phyloP scores from a whole-genome alignment of 1,140 invertebrate species.

The Phymorhynchus buccinoides region DNA sequence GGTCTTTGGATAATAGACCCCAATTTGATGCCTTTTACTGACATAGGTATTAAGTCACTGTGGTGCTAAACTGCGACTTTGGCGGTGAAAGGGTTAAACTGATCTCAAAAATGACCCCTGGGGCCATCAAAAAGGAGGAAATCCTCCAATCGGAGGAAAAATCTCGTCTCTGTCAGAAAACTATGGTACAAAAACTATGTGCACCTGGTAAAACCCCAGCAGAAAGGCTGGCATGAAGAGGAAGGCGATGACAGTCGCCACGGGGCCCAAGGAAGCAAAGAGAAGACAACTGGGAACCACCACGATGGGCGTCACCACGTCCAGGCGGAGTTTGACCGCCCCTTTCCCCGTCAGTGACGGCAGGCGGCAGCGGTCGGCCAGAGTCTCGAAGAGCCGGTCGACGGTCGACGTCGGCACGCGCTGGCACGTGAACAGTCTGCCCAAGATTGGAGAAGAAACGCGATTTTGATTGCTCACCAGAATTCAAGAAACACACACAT shows the following conservation, averaged over 20 bases:
- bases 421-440: slow-evolving; percentile 59
- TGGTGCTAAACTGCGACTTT: too few species aligned
- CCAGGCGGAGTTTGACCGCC: slow-evolving; percentile 60
- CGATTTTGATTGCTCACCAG: neutral
- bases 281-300: slow-evolving; percentile 57
- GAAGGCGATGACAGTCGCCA: slow-evolving; percentile 57
- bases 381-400: slow-evolving; percentile 46
- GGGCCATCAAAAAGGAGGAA: too few species aligned
- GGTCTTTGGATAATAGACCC: too few species aligned
- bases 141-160: too few species aligned
- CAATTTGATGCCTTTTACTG: too few species aligned
- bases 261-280: slow-evolving; percentile 57
- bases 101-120: too few species aligned
- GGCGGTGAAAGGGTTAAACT: too few species aligned
- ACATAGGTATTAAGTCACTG: too few species aligned
- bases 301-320: slow-evolving; percentile 61
- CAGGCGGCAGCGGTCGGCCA: slow-evolving; percentile 63
- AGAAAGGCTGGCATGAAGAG: slow-evolving; percentile 59
- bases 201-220: slow-evolving; percentile 56
- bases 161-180: neutral
- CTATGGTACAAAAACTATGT: too few species aligned
- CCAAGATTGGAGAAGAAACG: neutral
- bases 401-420: slow-evolving; percentile 49
- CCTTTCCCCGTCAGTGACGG: slow-evolving; percentile 61
- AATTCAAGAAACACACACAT: too few species aligned